Conservation (phyloP, 2,797 vertebrate species). For the Rhinoraja longicauda region DNA sequence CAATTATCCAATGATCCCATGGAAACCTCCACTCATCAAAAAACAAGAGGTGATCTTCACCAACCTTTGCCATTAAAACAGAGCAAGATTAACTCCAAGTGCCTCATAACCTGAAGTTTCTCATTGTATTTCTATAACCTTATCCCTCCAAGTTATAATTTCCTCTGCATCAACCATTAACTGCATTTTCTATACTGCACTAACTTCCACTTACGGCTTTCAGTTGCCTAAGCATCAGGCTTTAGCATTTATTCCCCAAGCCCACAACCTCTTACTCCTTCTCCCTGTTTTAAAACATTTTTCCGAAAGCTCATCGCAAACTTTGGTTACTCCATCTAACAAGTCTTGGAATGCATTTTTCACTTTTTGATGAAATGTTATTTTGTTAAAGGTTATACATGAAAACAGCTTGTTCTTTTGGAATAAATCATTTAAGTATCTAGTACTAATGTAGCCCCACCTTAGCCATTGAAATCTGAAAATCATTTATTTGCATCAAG, state of each 20-base stretch:
- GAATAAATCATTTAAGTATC: neutral
- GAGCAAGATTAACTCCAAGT: neutral
- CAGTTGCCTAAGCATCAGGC: neutral
- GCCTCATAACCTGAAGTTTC: neutral
- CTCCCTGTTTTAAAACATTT: neutral
- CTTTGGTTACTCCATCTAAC: neutral
- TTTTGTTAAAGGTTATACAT: neutral
- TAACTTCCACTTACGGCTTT: neutral
- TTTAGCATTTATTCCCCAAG: neutral
- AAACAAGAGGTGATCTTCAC: neutral
- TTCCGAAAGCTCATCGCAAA: neutral
- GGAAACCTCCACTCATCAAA: neutral
- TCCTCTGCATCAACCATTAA: neutral
- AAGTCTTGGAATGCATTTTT: no score
- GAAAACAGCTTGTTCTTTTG: neutral
- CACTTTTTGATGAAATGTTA: neutral
- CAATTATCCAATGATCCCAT: neutral
- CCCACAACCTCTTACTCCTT: no score
- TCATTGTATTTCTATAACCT: neutral
- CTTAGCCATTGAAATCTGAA: no score
- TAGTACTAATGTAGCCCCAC: neutral
- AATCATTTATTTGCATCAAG: no score
- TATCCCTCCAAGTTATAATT: neutral
- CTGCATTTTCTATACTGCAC: neutral
- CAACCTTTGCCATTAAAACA: neutral